A percentile compares a stretch with the other conserved stretches of the same genome.
phyloP scores from a whole-genome alignment of 1,140 invertebrate species.

The Phthorimaea operculella region DNA sequence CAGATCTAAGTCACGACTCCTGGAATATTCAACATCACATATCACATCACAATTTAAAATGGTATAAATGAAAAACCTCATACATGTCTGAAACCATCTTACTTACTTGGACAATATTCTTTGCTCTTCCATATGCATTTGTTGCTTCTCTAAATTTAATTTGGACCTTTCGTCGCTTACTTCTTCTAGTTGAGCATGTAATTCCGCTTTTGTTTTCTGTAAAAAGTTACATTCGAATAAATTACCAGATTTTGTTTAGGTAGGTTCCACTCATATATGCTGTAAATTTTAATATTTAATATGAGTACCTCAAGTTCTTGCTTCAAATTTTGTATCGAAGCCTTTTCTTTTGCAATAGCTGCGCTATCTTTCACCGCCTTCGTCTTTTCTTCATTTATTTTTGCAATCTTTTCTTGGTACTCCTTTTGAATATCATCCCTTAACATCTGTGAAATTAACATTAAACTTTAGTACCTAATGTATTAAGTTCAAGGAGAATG shows the following conservation, averaged over 20 bases:
- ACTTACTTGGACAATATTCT: slow-evolving; percentile 53
- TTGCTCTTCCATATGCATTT: slow-evolving; percentile 56
- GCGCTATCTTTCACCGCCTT: slow-evolving; percentile 44
- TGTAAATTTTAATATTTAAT: slow-evolving; percentile 3
- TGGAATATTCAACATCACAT: slow-evolving; percentile 17
- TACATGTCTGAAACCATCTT: background rate
- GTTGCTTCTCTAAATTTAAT: slow-evolving; percentile 52
- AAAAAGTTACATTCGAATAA: slow-evolving; percentile 11
- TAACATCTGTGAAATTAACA: slow-evolving; percentile 37
- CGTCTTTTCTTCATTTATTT: slow-evolving; percentile 51
- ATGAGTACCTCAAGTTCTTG: slow-evolving; percentile 49
- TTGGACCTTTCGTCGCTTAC: slow-evolving; percentile 49
- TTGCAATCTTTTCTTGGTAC: slow-evolving; percentile 49
- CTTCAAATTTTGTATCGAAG: slow-evolving; percentile 46
- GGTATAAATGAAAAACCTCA: too few relatives aligned
- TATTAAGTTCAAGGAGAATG: too few relatives aligned
- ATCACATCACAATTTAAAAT: too few relatives aligned
- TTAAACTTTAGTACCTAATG: too few relatives aligned
- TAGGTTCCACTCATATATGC: background rate
- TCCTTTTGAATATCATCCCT: slow-evolving; percentile 57
- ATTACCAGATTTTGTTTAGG: background rate
- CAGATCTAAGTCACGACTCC: slow-evolving; percentile 57
- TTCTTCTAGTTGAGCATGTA: slow-evolving; percentile 55
- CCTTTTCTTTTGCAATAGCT: slow-evolving; percentile 49
- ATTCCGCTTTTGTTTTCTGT: slow-evolving; percentile 58